These are phyloP conservation scores for Pitangus sulphuratus DNA, from an alignment of 2,797 vertebrate genomes.

Conservation along the genomic window DNA sequence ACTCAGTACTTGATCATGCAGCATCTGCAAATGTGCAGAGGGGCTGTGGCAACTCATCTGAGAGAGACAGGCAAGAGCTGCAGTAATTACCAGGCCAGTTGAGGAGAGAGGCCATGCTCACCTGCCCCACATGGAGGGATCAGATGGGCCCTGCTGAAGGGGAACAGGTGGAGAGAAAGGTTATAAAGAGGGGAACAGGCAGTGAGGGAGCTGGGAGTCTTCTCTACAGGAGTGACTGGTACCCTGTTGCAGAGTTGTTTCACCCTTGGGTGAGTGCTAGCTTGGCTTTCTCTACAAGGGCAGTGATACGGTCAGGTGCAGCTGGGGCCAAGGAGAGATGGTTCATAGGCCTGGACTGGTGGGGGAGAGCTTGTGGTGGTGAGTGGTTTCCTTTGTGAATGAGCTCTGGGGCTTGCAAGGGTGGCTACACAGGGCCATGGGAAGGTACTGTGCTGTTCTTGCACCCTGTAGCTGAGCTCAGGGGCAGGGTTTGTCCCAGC, in stretches of 20 bases:
- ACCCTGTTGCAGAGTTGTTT: accelerated
- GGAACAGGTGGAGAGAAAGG: background rate
- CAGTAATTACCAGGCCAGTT: background rate
- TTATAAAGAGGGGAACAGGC: background rate
- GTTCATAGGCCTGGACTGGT: background rate
- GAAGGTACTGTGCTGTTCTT: background rate
- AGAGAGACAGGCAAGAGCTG: background rate
- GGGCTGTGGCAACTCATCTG: background rate
- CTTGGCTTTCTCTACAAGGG: accelerated
- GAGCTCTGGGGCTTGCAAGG: background rate
- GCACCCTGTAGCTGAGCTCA: accelerated
- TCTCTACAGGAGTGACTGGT: accelerated
- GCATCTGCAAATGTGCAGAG: background rate
- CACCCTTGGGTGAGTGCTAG: background rate
- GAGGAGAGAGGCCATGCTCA: background rate
- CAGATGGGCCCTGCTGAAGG: background rate
- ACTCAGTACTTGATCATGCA: background rate
- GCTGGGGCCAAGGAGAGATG: background rate
- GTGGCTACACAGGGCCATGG: accelerated
- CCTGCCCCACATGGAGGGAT: background rate
- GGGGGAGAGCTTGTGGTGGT: background rate
- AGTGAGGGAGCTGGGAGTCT: accelerated
- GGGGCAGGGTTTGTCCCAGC: background rate
- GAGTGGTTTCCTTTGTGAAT: background rate
- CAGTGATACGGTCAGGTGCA: accelerated